Conservation (phyloP, 2,888 invertebrate species). For the Chloromyia formosa region DNA sequence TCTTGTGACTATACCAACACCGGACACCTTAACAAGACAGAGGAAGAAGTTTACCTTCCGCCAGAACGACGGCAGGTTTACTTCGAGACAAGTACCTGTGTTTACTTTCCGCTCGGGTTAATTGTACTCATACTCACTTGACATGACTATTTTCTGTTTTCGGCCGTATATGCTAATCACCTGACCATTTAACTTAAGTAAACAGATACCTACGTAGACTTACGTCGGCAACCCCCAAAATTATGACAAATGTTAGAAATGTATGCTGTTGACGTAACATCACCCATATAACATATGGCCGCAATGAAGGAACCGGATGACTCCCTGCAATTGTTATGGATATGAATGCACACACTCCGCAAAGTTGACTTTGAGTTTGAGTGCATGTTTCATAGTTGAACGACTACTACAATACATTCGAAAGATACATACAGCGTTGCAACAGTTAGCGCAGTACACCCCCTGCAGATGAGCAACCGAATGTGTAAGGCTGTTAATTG, state of each 20-base stretch:
- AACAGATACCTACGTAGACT: background rate
- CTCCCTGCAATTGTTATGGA: slow-evolving; percentile 37
- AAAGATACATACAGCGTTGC: background rate
- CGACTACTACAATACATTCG: background rate
- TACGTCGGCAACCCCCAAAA: background rate
- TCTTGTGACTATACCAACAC: background rate
- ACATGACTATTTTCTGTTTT: slow-evolving; percentile 44
- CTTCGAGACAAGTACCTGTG: slow-evolving; percentile 9
- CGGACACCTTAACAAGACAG: slow-evolving; percentile 10
- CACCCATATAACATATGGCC: slow-evolving; percentile 30
- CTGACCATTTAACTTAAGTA: slow-evolving; percentile 38
- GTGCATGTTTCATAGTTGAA: background rate
- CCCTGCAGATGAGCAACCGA: slow-evolving; percentile 26
- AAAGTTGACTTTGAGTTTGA: slow-evolving; percentile 18
- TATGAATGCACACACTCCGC: slow-evolving; percentile 7
- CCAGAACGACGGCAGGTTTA: background rate
- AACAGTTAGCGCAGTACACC: slow-evolving; percentile 9
- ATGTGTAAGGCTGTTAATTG: slow-evolving; percentile 40
- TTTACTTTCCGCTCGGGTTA: slow-evolving; percentile 43
- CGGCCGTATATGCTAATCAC: slow-evolving; percentile 43
- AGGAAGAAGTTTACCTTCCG: background rate
- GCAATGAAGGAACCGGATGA: slow-evolving; percentile 28
- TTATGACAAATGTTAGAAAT: slow-evolving; percentile 33
- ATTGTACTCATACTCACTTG: slow-evolving; percentile 40
- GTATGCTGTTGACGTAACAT: slow-evolving; percentile 30